Base-by-base conservation (phyloP, 2,113 vertebrate species). In the Psophia crepitans region DNA sequence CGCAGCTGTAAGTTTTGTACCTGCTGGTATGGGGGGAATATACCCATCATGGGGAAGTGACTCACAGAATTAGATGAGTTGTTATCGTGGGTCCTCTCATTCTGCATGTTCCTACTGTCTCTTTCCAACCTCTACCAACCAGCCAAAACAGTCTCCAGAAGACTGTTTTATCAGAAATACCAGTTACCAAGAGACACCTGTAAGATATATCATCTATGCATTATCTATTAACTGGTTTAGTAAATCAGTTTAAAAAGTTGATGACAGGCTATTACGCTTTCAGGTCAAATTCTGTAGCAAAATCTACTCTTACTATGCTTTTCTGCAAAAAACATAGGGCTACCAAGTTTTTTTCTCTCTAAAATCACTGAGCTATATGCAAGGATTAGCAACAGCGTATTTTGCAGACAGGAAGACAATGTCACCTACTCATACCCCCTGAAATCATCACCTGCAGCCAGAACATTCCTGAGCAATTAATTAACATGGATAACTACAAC, bases 321-420 rank as follows among this genome's bases (percentile, higher is more conserved):
- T 77, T 70, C 60, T 87, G 16, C 10, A 81, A 43, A 61, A 54
- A 84, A 14, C 22, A 35, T 1, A 68, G 6, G 14, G 35, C 17
- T 30, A 43, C 43, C 8, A 44, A 58, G 37, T 8, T 53, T 14
- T 53, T 57, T 27, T 26, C 39, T 63, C 70, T 85, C 41, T 69
- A 51, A 85, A 83, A 63, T 33, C 65, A 60, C 7, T n/a, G n/a
- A 48, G 49, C 15, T 49, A 41, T 33, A n/a, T 5, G 21, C 57
- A 65, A 16, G 16, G 32, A 81, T 39, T 46, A 32, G 53, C 39
- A 80, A n/a, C 12, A 73, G 41, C 0, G 0, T 15, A 14, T 65
- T 78, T 48, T 75, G 41, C 46, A 82, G 41, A 44, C 0, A 56
- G 27, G 24, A 86, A 76, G 26, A 58, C 27, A 32, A 14, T 9